These are phyloP conservation scores for Pelobates fuscus DNA, from an alignment of 2,113 vertebrate species.

Conservation along the genomic window DNA sequence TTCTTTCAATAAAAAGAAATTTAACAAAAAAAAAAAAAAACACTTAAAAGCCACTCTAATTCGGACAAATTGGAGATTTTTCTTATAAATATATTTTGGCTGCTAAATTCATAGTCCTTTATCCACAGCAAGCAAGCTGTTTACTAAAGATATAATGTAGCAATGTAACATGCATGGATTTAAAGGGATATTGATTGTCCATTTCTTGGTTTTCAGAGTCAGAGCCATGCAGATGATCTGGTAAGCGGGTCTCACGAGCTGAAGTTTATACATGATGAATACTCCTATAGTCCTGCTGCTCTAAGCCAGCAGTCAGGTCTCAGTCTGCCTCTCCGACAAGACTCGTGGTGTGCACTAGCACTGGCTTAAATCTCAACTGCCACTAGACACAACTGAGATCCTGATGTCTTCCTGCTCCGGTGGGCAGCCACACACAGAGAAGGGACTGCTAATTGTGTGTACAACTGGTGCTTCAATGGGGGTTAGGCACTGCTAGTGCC, in stretches of 20 bases:
- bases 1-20: no score
- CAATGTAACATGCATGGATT: no score
- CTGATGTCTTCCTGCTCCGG: background rate
- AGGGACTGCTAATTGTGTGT: background rate
- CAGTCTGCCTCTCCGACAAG: conserved; percentile 66
- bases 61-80: no score
- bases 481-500: background rate
- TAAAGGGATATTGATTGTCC: background rate
- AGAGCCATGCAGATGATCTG: conserved; percentile 66
- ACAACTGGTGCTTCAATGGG: background rate
- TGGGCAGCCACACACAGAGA: background rate
- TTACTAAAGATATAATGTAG: no score
- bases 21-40: no score
- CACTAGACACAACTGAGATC: background rate
- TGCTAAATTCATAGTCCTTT: no score
- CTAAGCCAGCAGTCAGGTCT: conserved; percentile 76
- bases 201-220: conserved; percentile 61
- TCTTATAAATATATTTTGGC: no score
- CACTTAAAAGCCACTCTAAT: no score
- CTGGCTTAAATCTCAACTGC: conserved; percentile 74
- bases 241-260: conserved; percentile 76
- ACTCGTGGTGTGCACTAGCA: conserved; percentile 89
- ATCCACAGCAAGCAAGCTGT: no score
- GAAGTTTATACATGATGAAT: conserved; percentile 87
- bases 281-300: conserved; percentile 70